Evolutionary conservation across 92 coral and sea anemone species (phyloP), one percentile per base, ranked within the genome.

Genomic region (Parazoanthus atlanticus): DNA sequence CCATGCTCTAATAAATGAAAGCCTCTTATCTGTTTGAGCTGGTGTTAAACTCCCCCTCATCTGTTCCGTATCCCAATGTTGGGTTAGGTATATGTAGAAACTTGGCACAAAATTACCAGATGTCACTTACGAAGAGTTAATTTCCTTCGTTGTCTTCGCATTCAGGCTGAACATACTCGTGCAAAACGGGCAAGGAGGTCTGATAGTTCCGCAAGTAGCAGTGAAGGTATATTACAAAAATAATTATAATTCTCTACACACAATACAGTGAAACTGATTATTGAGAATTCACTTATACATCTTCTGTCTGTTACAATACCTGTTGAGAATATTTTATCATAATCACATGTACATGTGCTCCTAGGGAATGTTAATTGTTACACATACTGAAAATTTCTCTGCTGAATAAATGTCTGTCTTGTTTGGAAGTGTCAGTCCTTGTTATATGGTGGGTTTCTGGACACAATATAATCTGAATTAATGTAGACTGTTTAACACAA

Each of bases 131-230:
- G 43, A 36, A 36, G 56, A 77, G 15, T 34, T 23, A 76, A 16
- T 79, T 69, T 54, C 64, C 64, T 54, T 54, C 11, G 64, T 47
- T 85, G 67, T 61, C 80, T 58, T 23, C 8, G 40, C 73, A 79
- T 46, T n/a, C 76, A 88, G 91, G 87, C 75, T 69, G 86, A 81
- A 70, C 91, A 81, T 88, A 88, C 91, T 71, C 86, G 88, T 80
- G 91, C 91, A 47, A 88, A 88, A 33, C 71, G 82, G 43, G 91
- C 91, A 88, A 81, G 64, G 79, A 71, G 82, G 87, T 71, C 88
- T 61, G 74, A 29, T n/a, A 69, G 74, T 69, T 69, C 31, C 74
- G 16, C 74, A 17, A 31, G 54, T 70, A 71, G 76, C 33, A 84
- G 88, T 41, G 88, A 84, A 84, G 88, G 88, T 84, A 84, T 70